Evolutionary conservation across 2,113 vertebrate genomes (phyloP).

Genomic region (Hepsetus odoe): DNA sequence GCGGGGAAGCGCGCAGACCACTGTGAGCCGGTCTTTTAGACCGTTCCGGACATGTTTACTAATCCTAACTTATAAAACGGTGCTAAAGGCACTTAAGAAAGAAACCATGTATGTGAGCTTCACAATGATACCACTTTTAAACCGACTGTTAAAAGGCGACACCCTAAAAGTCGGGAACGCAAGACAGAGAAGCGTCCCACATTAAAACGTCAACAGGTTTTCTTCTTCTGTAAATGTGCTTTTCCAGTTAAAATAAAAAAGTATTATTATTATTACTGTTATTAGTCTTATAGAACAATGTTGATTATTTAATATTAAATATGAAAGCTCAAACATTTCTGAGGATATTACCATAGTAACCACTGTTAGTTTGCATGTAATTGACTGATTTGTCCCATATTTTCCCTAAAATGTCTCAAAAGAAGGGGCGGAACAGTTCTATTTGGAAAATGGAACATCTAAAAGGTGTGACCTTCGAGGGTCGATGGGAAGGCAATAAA

Average conservation of each 20-base stretch:
- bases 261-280: no score
- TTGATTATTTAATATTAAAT: no score
- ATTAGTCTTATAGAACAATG: no score
- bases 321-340: no score
- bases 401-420: not conserved
- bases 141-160: not conserved
- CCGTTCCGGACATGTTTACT: slow-evolving; percentile 28
- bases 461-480: not conserved
- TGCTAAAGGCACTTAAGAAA: slow-evolving; percentile 5
- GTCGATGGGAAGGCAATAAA: not conserved
- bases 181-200: no score
- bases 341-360: no score
- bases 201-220: no score
- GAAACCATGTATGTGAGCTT: not conserved
- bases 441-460: not conserved
- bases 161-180: not conserved
- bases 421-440: not conserved
- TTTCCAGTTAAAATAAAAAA: no score
- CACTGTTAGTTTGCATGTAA: not conserved
- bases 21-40: not conserved
- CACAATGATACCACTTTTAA: no score
- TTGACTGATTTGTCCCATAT: not conserved
- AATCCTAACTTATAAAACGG: slow-evolving; percentile 47
- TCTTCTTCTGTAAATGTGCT: no score
- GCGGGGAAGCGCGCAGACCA: slow-evolving; percentile 53